Base-by-base conservation (phyloP, 2,888 invertebrate species). In the Heliconius aoede region DNA sequence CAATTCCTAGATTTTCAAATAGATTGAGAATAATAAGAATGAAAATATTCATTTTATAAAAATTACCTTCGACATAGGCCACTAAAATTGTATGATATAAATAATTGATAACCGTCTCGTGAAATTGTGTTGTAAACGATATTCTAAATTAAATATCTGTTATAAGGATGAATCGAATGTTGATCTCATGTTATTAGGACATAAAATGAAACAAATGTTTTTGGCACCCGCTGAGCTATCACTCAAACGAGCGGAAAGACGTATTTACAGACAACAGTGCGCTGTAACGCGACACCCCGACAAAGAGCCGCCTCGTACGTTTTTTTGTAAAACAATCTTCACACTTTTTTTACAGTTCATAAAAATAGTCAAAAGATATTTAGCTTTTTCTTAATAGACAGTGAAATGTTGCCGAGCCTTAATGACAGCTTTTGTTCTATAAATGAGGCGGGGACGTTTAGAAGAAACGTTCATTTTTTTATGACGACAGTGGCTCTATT, bases 301-400 rank as follows among this genome's bases (percentile, higher is more conserved):
- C 94, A 94, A 94, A 94, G 93, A 90, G 91, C 93, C 94, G 93
- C 92, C 91, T 88, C 88, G 65, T 88, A 88, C 91, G 87, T 87
- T 88, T 90, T n/a, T 89, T 90, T 91, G 93, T 93, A 94, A 94
- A 91, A 91, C 91, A 91, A 93, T 93, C 92, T 91, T 90, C 89
- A 93, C 92, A 92, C 93, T 93, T 93, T 93, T 93, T 94, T 93
- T 93, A 93, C 86, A 88, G 89, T 89, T 85, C 90, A 92, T 94
- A 93, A 94, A 94, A 94, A 94, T 94, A 94, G 94, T 93, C 92
- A 86, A 94, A 93, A 94, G 93, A 90, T 90, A 91, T 90, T 91
- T 86, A 87, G 90, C 85, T 87, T 89, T 90, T 87, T 91, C 92
- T 91, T 91, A 91, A 93, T 92, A 93, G 93, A 93, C 93, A 91